Conservation (phyloP, 2,113 vertebrate genomes). For the Channa maculata region DNA sequence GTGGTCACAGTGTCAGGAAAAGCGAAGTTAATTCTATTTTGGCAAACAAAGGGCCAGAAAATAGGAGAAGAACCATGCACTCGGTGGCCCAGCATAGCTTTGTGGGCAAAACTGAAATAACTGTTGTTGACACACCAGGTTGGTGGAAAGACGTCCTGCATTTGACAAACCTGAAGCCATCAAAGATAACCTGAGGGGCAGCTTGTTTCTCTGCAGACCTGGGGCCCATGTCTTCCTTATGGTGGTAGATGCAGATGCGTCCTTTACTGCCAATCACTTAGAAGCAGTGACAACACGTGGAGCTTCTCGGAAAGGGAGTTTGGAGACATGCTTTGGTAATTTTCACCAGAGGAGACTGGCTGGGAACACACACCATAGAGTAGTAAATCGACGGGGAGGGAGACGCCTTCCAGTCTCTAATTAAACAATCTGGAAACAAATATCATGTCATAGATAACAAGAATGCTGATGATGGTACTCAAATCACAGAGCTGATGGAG, state of each 20-base stretch:
- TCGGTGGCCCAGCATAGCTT: background rate
- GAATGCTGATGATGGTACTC: slow-evolving; percentile 33
- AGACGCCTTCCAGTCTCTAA: slow-evolving; percentile 39
- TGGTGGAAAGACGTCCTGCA: slow-evolving; percentile 65
- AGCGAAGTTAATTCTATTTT: slow-evolving; percentile 56
- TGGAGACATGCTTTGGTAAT: slow-evolving; percentile 58
- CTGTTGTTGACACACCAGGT: slow-evolving; percentile 65
- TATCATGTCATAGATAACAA: slow-evolving; percentile 66
- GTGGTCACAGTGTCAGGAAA: slow-evolving; percentile 55
- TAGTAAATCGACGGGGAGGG: slow-evolving; percentile 61
- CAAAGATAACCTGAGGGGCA: slow-evolving; percentile 55
- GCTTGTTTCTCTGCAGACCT: slow-evolving; percentile 58
- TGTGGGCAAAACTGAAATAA: slow-evolving; percentile 40
- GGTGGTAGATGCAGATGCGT: slow-evolving; percentile 56
- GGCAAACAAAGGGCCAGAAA: slow-evolving; percentile 33
- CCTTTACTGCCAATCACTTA: slow-evolving; percentile 45
- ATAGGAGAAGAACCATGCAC: slow-evolving; percentile 4
- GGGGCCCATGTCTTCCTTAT: slow-evolving; percentile 68
- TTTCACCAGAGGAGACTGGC: slow-evolving; percentile 67
- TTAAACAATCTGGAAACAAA: slow-evolving; percentile 62
- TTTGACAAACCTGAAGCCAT: slow-evolving; percentile 35
- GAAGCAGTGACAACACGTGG: slow-evolving; percentile 42
- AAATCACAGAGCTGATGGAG: slow-evolving; percentile 57
- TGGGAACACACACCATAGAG: slow-evolving; percentile 44
- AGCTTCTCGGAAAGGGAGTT: slow-evolving; percentile 47